A percentile compares a stretch with the other conserved stretches of the same genome.
Conservation (phyloP, 2,888 invertebrate genomes). For the Schrankia costaestrigalis region DNA sequence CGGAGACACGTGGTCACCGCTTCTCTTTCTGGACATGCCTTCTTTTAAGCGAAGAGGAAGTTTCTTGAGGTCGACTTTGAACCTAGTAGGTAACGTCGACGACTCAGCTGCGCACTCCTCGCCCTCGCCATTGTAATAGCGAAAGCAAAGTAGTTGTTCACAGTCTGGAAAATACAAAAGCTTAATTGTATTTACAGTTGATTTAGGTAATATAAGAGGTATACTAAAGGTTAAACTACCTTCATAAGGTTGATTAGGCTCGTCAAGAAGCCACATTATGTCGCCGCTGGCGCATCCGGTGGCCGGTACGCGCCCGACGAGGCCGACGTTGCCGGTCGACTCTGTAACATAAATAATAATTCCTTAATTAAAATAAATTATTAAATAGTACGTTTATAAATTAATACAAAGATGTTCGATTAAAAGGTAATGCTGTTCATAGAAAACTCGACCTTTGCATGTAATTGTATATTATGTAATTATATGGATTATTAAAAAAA, state of each 20-base stretch:
- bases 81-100: conserved; percentile 63
- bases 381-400: background rate
- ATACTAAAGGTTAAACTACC: conserved; percentile 58
- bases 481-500: too few relatives aligned
- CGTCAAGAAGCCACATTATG: conserved; percentile 87
- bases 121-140: conserved; percentile 84
- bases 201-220: conserved; percentile 4
- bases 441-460: too few relatives aligned
- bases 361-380: conserved; percentile 5
- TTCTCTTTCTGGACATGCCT: conserved; percentile 72
- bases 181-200: background rate
- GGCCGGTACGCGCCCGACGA: conserved; percentile 76
- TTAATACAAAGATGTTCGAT: too few relatives aligned
- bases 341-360: conserved; percentile 56
- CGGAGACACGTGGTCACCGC: conserved; percentile 70
- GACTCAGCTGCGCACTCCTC: conserved; percentile 84
- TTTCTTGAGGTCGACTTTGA: conserved; percentile 81
- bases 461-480: too few relatives aligned
- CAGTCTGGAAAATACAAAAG: conserved; percentile 77
- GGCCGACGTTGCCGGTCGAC: conserved; percentile 54
- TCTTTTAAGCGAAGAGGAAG: conserved; percentile 79
- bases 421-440: too few relatives aligned
- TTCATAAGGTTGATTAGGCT: conserved; percentile 83
- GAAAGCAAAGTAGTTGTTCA: conserved; percentile 85
- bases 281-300: conserved; percentile 80